phyloP scores from a whole-genome alignment of 1,140 invertebrate species.

The Maconellicoccus hirsutus region DNA sequence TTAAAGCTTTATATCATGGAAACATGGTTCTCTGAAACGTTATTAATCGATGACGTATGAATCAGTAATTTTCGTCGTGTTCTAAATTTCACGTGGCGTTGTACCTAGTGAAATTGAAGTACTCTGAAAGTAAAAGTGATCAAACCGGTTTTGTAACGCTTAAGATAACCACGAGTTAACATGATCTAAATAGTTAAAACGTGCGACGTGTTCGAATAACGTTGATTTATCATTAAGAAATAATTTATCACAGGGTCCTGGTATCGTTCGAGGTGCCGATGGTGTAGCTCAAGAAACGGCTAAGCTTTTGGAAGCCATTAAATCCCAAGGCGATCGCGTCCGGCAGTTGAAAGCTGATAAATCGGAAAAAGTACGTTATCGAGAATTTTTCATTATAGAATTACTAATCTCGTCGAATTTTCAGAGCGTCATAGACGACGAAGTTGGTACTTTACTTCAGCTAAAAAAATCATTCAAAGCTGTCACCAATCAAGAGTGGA shows the following conservation, averaged over 20 bases:
- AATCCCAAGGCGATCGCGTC: constrained; percentile 1
- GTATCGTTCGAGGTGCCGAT: not conserved
- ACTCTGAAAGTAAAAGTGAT: not conserved
- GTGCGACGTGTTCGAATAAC: not conserved
- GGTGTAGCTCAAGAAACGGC: constrained; percentile 22
- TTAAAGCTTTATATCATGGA: not conserved
- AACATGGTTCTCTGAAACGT: too few species aligned
- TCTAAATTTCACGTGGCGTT: not conserved
- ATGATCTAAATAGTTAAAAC: not conserved
- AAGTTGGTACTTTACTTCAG: constrained; percentile 39
- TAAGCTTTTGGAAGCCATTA: not conserved
- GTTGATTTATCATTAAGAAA: not conserved
- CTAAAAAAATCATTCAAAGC: constrained; percentile 57
- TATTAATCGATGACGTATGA: not conserved
- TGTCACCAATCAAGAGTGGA: constrained; percentile 50
- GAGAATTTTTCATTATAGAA: not conserved
- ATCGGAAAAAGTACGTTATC: constrained; percentile 29
- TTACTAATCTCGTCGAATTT: too few species aligned
- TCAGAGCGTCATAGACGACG: constrained; percentile 25
- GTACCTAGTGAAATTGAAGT: not conserved
- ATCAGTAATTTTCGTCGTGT: not conserved
- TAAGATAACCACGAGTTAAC: not conserved
- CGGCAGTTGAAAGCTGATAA: constrained; percentile 29
- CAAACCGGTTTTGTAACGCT: not conserved
- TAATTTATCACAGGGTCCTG: not conserved